Conservation (phyloP, 2,113 vertebrate species). For the Sphyrna mokarran region DNA sequence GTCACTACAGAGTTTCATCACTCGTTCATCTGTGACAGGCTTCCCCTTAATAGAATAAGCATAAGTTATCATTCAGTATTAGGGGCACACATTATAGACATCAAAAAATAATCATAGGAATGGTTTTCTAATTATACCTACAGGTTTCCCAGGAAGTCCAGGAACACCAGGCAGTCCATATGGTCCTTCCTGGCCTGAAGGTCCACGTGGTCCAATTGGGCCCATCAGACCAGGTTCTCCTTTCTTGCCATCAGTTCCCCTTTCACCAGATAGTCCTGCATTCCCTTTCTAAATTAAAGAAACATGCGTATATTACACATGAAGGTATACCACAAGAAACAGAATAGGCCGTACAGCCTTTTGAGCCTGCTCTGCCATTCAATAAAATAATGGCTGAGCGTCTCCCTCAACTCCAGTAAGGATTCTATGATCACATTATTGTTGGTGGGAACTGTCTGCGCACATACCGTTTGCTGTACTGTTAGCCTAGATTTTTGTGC, state of each 20-base stretch:
- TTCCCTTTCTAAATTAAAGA: slow-evolving; percentile 40
- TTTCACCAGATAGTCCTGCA: slow-evolving; percentile 35
- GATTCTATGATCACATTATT: no score
- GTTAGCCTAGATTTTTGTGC: neutral
- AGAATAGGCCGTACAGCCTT: neutral
- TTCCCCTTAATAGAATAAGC: slow-evolving; percentile 38
- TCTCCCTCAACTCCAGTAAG: neutral
- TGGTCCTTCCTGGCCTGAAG: slow-evolving; percentile 36
- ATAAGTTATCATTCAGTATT: neutral
- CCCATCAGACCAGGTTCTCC: slow-evolving; percentile 38
- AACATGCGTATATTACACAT: slow-evolving; percentile 2
- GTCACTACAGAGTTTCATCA: slow-evolving; percentile 41
- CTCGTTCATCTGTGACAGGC: slow-evolving; percentile 39
- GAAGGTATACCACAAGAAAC: neutral
- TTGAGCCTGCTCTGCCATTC: neutral
- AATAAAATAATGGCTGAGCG: neutral
- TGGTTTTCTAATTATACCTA: neutral
- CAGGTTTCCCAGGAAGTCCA: slow-evolving; percentile 46
- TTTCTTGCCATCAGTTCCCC: slow-evolving; percentile 39
- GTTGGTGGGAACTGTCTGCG: no score
- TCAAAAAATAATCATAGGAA: neutral
- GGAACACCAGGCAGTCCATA: slow-evolving; percentile 35
- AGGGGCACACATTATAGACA: neutral
- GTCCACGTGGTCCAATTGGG: slow-evolving; percentile 38
- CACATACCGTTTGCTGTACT: neutral